phyloP scores from a whole-genome alignment of 2,888 invertebrate genomes.

The Drosophila subquinaria region DNA sequence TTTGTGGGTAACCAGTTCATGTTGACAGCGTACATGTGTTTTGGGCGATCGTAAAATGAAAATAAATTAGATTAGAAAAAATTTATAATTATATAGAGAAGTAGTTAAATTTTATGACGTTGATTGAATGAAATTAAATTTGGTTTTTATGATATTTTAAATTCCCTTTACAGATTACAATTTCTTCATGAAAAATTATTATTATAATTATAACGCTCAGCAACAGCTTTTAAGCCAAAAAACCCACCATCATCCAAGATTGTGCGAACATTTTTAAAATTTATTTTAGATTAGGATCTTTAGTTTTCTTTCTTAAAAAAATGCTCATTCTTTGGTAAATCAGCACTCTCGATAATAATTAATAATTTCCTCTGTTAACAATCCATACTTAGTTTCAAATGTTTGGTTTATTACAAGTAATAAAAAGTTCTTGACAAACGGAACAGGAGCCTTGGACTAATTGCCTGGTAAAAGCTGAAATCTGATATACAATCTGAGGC shows the following conservation, averaged over 20 bases:
- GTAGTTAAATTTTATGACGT: not conserved
- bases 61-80: slow-evolving; percentile 1
- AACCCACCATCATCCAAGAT: not conserved
- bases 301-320: not conserved
- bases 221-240: not conserved
- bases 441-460: not conserved
- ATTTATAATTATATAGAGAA: not conserved
- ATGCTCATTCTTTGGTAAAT: not conserved
- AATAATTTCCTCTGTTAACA: slow-evolving; percentile 15
- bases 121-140: not conserved
- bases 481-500: slow-evolving; percentile 1
- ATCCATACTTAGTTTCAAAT: not conserved
- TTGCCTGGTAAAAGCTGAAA: slow-evolving; percentile 5
- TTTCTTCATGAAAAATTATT: not conserved
- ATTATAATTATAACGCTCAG: too few relatives aligned
- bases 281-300: not conserved
- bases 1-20: slow-evolving; percentile 18
- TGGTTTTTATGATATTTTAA: not conserved
- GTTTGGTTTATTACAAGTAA: not conserved
- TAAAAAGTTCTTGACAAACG: not conserved
- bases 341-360: not conserved
- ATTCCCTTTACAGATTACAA: not conserved
- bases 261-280: not conserved
- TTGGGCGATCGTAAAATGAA: slow-evolving; percentile 6
- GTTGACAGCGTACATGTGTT: slow-evolving; percentile 7